Conservation (phyloP, 1,140 invertebrate genomes). For the Bombus sibiricus region DNA sequence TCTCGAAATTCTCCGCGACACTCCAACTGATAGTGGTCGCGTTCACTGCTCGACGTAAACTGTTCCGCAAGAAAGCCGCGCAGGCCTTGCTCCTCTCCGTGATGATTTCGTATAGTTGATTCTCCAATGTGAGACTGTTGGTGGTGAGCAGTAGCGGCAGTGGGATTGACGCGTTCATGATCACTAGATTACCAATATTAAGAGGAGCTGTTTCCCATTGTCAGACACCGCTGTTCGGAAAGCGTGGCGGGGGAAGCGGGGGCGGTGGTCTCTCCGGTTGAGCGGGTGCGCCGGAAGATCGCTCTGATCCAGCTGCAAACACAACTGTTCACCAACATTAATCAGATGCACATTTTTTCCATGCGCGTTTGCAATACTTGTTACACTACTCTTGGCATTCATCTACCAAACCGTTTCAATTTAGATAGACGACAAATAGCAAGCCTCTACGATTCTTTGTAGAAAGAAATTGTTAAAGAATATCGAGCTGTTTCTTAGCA, state of each 20-base stretch:
- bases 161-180: constrained; percentile 80
- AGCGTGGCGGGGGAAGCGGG: constrained; percentile 87
- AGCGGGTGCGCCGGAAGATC: constrained; percentile 84
- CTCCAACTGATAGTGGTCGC: constrained; percentile 59
- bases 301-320: constrained; percentile 86
- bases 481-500: background rate
- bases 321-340: constrained; percentile 76
- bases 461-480: constrained; percentile 19
- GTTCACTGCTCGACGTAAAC: constrained; percentile 70
- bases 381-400: constrained; percentile 44
- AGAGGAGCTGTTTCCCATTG: constrained; percentile 85
- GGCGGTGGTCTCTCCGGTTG: constrained; percentile 85
- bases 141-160: constrained; percentile 71
- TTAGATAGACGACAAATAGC: constrained; percentile 41
- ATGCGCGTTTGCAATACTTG: background rate
- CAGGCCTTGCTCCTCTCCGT: constrained; percentile 83
- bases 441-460: constrained; percentile 37
- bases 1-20: constrained; percentile 46
- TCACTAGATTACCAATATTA: constrained; percentile 82
- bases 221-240: constrained; percentile 87
- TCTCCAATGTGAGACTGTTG: constrained; percentile 81
- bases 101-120: constrained; percentile 83
- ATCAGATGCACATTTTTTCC: constrained; percentile 38
- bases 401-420: constrained; percentile 41
- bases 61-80: constrained; percentile 83